phyloP scores from a whole-genome alignment of 2,888 invertebrate genomes.

The Willowsia nigromaculata region DNA sequence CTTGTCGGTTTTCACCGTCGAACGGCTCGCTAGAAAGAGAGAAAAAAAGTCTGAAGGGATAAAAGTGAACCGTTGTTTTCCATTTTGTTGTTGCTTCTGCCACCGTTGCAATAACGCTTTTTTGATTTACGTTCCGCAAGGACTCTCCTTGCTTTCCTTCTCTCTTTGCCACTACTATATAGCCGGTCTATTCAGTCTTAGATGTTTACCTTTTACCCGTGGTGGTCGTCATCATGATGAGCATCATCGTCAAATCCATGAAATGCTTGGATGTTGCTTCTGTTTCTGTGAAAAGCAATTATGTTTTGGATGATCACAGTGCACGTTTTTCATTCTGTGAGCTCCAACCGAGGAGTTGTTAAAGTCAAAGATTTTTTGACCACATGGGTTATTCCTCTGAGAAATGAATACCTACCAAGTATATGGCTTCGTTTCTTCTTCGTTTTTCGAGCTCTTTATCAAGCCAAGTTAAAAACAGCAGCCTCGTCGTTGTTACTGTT shows the following conservation, averaged over 20 bases:
- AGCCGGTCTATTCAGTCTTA: not conserved
- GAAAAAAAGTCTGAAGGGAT: not conserved
- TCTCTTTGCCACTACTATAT: not conserved
- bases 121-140: conserved; percentile 17
- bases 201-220: not conserved
- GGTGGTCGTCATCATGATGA: not conserved
- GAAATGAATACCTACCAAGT: not conserved
- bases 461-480: no score
- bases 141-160: not conserved
- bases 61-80: conserved; percentile 13
- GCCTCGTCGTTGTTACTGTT: no score
- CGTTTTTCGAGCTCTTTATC: no score
- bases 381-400: conserved; percentile 2
- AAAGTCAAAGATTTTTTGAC: not conserved
- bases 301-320: not conserved
- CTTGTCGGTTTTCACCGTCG: not conserved
- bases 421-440: no score
- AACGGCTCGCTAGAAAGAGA: not conserved
- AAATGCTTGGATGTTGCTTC: not conserved
- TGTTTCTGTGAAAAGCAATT: not conserved
- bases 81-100: not conserved
- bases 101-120: not conserved
- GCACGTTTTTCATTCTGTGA: not conserved
- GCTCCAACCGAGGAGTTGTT: not conserved
- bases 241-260: not conserved